Evolutionary conservation across 2,888 invertebrate genomes (phyloP).

Genomic region (Hyalella azteca): DNA sequence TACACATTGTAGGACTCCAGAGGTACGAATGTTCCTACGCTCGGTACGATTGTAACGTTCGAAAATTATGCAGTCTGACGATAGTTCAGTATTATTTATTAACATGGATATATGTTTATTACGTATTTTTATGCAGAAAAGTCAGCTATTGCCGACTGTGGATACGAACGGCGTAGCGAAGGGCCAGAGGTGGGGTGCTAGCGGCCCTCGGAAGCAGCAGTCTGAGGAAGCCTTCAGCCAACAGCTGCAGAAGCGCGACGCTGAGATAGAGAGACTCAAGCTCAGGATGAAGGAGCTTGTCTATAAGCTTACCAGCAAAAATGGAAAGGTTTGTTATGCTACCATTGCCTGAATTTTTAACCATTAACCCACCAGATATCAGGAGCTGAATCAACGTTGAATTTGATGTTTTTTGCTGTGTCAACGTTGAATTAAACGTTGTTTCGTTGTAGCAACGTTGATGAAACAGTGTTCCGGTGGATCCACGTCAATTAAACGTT

Average conservation of each 20-base stretch:
- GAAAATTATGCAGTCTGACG: too few species aligned
- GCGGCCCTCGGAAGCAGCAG: neutral
- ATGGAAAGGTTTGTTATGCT: slow-evolving; percentile 44
- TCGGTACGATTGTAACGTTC: too few species aligned
- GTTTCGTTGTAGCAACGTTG: too few species aligned
- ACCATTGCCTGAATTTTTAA: neutral
- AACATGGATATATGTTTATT: too few species aligned
- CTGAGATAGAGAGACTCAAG: slow-evolving; percentile 55
- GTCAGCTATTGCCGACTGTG: neutral
- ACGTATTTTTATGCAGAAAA: neutral
- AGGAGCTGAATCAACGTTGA: too few species aligned
- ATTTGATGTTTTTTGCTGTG: too few species aligned
- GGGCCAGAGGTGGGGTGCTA: slow-evolving; percentile 44
- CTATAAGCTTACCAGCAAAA: slow-evolving; percentile 56
- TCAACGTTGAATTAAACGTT: too few species aligned
- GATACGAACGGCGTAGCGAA: neutral
- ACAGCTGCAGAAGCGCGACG: slow-evolving; percentile 59
- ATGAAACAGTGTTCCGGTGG: too few species aligned
- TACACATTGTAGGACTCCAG: too few species aligned
- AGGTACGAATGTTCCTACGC: too few species aligned
- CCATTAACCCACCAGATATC: neutral
- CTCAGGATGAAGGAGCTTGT: slow-evolving; percentile 54
- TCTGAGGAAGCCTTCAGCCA: slow-evolving; percentile 58
- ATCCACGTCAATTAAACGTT: too few species aligned
- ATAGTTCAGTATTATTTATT: too few species aligned